Evolutionary conservation across 2,888 invertebrate species (phyloP).

Genomic region (Aphidius colemani): DNA sequence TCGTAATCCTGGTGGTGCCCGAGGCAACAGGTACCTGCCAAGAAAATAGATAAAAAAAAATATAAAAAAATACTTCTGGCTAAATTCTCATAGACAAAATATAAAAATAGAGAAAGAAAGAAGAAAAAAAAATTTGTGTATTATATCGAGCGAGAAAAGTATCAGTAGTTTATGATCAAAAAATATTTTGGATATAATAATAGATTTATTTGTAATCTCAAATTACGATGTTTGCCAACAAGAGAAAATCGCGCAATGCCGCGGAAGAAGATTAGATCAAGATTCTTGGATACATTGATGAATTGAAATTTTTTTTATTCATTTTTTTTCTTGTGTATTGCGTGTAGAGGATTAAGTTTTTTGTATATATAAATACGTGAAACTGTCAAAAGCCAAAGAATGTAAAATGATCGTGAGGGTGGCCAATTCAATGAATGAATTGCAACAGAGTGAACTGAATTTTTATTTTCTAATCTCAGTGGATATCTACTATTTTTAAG

Average conservation of each 20-base stretch:
- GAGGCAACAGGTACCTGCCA: constrained; percentile 26
- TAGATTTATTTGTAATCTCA: constrained; percentile 36
- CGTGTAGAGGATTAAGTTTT: neutral
- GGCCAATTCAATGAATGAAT: constrained; percentile 8
- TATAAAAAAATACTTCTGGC: too few species aligned
- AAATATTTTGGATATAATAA: constrained; percentile 1
- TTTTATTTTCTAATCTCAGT: constrained; percentile 3
- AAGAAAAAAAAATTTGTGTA: constrained; percentile 4
- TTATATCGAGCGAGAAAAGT: constrained; percentile 37
- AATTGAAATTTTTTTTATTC: neutral
- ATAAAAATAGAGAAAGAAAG: neutral
- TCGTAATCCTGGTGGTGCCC: neutral
- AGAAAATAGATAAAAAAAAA: neutral
- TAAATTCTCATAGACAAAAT: constrained; percentile 1
- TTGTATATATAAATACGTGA: constrained; percentile 1
- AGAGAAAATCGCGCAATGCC: constrained; percentile 28
- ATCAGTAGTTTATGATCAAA: constrained; percentile 14
- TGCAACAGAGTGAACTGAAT: constrained; percentile 20
- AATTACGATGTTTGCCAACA: constrained; percentile 55
- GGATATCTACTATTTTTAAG: too few species aligned
- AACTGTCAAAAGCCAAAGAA: constrained; percentile 29
- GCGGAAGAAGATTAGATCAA: constrained; percentile 31
- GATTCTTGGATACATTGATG: constrained; percentile 27
- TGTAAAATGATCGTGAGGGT: constrained; percentile 10
- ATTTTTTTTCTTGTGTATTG: too few species aligned